phyloP scores from a whole-genome alignment of 2,797 vertebrate genomes.

The Enteromius treurensis region DNA sequence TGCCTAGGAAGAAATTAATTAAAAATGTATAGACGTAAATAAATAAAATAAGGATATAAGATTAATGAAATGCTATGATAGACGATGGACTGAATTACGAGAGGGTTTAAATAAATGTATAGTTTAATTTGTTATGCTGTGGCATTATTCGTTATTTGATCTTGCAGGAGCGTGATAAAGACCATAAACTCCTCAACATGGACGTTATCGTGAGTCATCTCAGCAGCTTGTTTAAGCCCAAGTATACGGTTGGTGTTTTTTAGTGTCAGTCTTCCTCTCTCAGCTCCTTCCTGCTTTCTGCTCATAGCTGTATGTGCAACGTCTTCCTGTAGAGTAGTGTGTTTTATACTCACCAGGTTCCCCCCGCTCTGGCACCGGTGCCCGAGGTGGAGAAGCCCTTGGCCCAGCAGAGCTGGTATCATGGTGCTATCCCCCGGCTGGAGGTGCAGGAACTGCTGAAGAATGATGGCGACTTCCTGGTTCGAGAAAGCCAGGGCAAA shows the following conservation, averaged over 20 bases:
- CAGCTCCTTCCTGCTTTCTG: neutral
- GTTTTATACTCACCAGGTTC: conserved; percentile 75
- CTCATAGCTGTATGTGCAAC: neutral
- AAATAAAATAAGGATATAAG: neutral
- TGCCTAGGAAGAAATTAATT: neutral
- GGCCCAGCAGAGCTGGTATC: conserved; percentile 92
- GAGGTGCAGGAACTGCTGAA: conserved; percentile 89
- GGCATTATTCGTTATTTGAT: neutral
- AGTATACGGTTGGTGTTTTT: conserved; percentile 75
- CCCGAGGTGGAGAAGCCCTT: conserved; percentile 87
- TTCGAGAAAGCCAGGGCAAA: conserved; percentile 92
- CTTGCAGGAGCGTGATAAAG: conserved; percentile 75
- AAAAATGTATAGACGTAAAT: neutral
- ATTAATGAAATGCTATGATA: neutral
- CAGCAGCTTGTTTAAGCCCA: conserved; percentile 85
- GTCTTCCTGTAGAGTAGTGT: conserved; percentile 49
- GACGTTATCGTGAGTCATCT: conserved; percentile 85
- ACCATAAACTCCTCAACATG: conserved; percentile 72
- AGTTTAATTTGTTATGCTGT: neutral
- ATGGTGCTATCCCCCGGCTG: conserved; percentile 87
- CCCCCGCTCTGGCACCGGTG: conserved; percentile 70
- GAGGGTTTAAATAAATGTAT: neutral
- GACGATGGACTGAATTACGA: neutral
- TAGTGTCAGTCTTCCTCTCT: neutral
- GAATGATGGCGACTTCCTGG: conserved; percentile 87